Base-by-base conservation (phyloP, 2,888 invertebrate genomes). In the Gibbula magus region DNA sequence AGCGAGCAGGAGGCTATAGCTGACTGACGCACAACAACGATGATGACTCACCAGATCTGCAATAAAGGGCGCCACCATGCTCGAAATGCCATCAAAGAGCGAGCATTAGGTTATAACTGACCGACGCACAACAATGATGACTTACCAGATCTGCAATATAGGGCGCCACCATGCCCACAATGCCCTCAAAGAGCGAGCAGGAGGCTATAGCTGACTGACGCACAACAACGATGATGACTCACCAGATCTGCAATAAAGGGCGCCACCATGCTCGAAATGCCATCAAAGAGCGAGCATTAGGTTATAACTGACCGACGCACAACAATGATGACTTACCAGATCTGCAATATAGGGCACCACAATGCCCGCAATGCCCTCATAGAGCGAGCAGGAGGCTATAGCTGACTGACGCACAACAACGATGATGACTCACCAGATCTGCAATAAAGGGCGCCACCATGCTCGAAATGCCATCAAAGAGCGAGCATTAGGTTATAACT, bases 171-270 rank as follows among this genome's bases (percentile, higher is more conserved):
- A 97, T 96, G 0, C 97, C 97, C 5, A 97, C 97, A 80, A 97
- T 93, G 87, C 97, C 94, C 0, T 97, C 97, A 79, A 96, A 95
- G 94, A 96, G 96, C 0, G 97, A 97, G 25, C 96, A 95, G 3
- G 96, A 94, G 0, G 97, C 97, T 67, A 97, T 95, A 0, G 97
- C 97, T 52, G 96, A 95, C 89, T 97, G 97, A 35, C 97, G 94
- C 0, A 97, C 95, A 1, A 97, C 96, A 0, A 97, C 98, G 0
- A 97, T 97, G 91, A 97, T 97, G n/a, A 97, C 93, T 98, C 97
- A 0, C 96, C 96, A 0, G 96, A 96, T 83, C 80, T 25, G 96
- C 95, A 0, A 97, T 95, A 87, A 96, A 96, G 0, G 97, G 97
- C 0, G 97, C 96, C 2, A 95, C 87, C 94, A 97, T 96, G 0